Evolutionary conservation across 2,113 vertebrate species (phyloP).

Genomic region (Cynopterus brachyotis): DNA sequence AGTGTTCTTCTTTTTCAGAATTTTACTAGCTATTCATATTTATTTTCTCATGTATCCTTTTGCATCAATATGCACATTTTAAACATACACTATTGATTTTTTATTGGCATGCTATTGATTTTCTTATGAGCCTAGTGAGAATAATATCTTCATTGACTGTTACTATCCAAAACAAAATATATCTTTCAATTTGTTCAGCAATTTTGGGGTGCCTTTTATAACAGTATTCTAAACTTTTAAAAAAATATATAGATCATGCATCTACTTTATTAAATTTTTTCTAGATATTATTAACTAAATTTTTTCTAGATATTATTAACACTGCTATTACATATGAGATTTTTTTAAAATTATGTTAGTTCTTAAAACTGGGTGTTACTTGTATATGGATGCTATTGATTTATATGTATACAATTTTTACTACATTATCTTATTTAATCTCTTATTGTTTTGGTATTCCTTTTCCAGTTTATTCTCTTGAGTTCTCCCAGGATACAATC

Average conservation of each 20-base stretch:
- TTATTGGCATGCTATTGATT: neutral
- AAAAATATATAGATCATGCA: neutral
- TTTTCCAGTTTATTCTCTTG: neutral
- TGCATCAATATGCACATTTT: neutral
- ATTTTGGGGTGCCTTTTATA: neutral
- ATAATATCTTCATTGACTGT: neutral
- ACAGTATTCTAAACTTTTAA: neutral
- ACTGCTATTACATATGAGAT: neutral
- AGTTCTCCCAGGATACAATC: neutral
- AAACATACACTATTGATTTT: neutral
- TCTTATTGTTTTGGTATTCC: constrained; percentile 13
- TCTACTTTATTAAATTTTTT: neutral
- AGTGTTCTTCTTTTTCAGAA: neutral
- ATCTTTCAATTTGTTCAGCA: neutral
- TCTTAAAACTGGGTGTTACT: neutral
- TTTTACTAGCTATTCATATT: neutral
- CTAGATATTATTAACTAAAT: neutral
- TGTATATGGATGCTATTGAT: neutral
- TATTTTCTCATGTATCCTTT: neutral
- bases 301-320: neutral
- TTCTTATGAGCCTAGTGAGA: neutral
- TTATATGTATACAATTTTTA: neutral
- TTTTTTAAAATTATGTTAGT: neutral
- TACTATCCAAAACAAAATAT: neutral
- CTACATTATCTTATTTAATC: neutral